Base-by-base conservation (phyloP, 2,888 invertebrate species). In the Pristionchus japonicus region DNA sequence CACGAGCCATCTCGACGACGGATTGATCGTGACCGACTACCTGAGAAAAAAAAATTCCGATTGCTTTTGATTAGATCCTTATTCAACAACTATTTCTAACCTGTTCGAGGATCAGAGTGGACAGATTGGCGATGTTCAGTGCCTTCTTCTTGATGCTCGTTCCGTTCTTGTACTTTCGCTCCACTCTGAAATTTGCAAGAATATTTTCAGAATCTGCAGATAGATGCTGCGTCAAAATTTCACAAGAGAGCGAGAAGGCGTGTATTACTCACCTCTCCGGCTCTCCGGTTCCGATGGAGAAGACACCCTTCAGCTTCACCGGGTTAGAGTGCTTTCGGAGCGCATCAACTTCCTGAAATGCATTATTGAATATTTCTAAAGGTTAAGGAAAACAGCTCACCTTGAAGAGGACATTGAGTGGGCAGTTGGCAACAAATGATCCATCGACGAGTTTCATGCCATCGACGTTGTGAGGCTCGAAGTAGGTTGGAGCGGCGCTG, bases 401-500 rank as follows among this genome's bases (percentile, higher is more conserved):
- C 87, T 92, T 91, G 88, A 93, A 93, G 15, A 93, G 89, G 23
- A 93, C 89, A 87, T 91, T 93, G 40, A 93, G 90, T 11, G 93
- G 93, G 88, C 93, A 93, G 86, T 93, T 93, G 83, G 93, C 93
- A 0, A 93, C 93, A 61, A 93, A 91, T 15, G 92, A 92, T 77
- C 93, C 93, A 89, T 93, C 93, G 37, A 93, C 93, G 34, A 92
- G 90, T 40, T 91, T 90, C 40, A 89, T 90, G n/a, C 89, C 90
- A 34, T 89, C 91, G 80, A 91, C 89, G 20, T 74, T 31, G 85
- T 92, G 92, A 13, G 93, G 93, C 43, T 93, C 91, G 88, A 93
- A 93, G 90, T 93, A 93, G 31, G 93, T 93, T 3, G 93, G 93
- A 4, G 93, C 93, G 37, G 93, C 93, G 70, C 92, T 91, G 86